phyloP scores from a whole-genome alignment of 2,113 vertebrate species.

The Percina caprodes region DNA sequence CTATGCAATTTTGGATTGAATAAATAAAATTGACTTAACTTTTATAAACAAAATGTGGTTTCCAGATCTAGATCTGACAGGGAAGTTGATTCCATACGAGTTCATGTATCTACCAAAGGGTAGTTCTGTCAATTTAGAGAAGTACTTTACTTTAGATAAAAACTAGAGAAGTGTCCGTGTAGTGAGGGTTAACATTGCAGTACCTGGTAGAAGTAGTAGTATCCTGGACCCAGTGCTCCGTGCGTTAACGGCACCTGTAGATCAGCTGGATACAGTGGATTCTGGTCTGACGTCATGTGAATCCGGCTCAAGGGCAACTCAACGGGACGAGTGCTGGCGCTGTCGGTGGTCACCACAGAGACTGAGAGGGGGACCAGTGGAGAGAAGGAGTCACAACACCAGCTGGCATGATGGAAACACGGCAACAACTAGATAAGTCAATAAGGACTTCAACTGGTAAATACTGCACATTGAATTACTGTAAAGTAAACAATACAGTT shows the following conservation, averaged over 20 bases:
- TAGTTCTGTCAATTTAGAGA: background rate
- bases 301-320: conserved; percentile 85
- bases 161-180: background rate
- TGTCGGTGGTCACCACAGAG: conserved; percentile 78
- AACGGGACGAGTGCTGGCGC: conserved; percentile 83
- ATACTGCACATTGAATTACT: background rate
- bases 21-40: too few relatives aligned
- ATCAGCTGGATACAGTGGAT: conserved; percentile 92
- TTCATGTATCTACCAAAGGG: background rate
- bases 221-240: conserved; percentile 86
- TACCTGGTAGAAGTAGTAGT: conserved; percentile 90
- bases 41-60: background rate
- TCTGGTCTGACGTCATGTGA: conserved; percentile 96
- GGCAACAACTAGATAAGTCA: background rate
- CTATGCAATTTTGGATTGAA: too few relatives aligned
- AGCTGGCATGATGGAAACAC: conserved; percentile 45
- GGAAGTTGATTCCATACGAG: background rate
- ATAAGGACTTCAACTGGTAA: background rate
- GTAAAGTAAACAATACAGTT: background rate
- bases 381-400: conserved; percentile 34
- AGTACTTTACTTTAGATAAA: background rate
- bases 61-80: background rate
- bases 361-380: conserved; percentile 63
- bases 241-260: conserved; percentile 90
- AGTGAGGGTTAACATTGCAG: background rate